A percentile compares a stretch with the other conserved stretches of the same genome.
Conservation (phyloP, 2,888 invertebrate species). For the Sepioteuthis lessoniana region DNA sequence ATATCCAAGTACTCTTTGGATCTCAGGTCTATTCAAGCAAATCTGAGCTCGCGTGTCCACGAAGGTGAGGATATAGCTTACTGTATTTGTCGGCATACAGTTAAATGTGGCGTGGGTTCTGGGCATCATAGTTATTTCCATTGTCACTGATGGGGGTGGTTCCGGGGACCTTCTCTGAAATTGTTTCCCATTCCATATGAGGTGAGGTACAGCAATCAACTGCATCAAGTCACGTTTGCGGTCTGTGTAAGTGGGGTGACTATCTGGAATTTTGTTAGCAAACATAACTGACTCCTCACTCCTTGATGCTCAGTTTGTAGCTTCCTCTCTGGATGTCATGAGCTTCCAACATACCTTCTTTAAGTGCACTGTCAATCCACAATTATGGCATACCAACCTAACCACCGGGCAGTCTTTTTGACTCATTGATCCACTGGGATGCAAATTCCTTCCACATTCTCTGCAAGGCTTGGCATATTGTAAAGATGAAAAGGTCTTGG, state of each 20-base stretch:
- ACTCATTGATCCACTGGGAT: not conserved
- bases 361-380: no score
- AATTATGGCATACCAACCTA: no score
- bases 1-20: not conserved
- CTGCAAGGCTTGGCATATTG: not conserved
- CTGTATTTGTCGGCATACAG: rapidly evolving
- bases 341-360: no score
- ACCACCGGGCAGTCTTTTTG: no score
- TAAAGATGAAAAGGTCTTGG: not conserved
- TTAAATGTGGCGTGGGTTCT: rapidly evolving
- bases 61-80: not conserved
- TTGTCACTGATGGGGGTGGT: rapidly evolving
- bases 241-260: no score
- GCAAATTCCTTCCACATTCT: not conserved
- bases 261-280: no score
- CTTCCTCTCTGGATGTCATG: no score
- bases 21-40: not conserved
- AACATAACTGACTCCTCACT: no score
- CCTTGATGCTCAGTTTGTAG: no score
- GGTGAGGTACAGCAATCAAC: no score
- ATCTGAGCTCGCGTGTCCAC: not conserved
- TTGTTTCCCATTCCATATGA: no score
- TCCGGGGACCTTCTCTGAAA: rapidly evolving
- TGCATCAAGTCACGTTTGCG: no score
- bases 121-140: rapidly evolving